phyloP scores from a whole-genome alignment of 2,797 vertebrate species.

The Urophycis tenuis region DNA sequence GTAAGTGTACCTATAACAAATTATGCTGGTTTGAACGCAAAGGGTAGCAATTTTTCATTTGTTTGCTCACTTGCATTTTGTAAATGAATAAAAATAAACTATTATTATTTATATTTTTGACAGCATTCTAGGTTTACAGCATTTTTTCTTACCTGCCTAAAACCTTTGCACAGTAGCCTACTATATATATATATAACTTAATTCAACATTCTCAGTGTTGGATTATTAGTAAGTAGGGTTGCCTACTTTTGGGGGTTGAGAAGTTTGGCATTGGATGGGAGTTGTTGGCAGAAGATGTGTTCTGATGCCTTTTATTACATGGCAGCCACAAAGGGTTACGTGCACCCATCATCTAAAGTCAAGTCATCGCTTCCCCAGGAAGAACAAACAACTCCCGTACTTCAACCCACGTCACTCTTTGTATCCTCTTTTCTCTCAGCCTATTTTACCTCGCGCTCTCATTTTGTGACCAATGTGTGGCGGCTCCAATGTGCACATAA shows the following conservation, averaged over 20 bases:
- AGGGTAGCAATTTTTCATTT: too few relatives aligned
- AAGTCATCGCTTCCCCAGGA: conserved; percentile 29
- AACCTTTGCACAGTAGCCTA: too few relatives aligned
- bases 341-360: conserved; percentile 33
- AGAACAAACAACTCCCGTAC: conserved; percentile 29
- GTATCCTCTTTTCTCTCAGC: conserved; percentile 5
- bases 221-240: conserved; percentile 70
- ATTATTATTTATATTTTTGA: too few relatives aligned
- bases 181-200: too few relatives aligned
- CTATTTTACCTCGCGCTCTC: not conserved
- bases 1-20: too few relatives aligned
- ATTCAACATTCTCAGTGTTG: conserved; percentile 22
- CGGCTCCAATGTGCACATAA: too few relatives aligned
- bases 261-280: conserved; percentile 82
- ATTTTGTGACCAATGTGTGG: too few relatives aligned
- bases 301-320: conserved; percentile 54
- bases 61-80: too few relatives aligned
- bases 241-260: conserved; percentile 67
- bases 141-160: too few relatives aligned
- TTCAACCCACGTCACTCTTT: conserved; percentile 25
- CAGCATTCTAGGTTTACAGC: too few relatives aligned
- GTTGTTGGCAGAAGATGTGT: conserved; percentile 62
- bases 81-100: too few relatives aligned
- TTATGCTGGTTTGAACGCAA: too few relatives aligned
- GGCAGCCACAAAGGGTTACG: conserved; percentile 55